These are phyloP conservation scores for Elachura formosa DNA, from an alignment of 2,113 vertebrate species.

Conservation along the genomic window DNA sequence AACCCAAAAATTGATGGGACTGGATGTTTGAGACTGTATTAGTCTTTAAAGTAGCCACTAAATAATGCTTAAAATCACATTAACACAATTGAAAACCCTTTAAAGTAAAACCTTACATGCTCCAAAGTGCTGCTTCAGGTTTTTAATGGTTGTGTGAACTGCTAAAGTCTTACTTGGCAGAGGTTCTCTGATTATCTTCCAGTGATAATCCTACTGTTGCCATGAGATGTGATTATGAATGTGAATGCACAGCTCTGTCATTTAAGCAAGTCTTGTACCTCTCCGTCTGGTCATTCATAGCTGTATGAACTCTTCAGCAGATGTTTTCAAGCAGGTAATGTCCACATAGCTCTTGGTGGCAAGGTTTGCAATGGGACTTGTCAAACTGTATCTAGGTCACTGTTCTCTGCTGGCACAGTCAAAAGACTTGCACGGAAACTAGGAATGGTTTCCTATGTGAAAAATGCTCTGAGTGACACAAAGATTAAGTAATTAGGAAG, in stretches of 20 bases:
- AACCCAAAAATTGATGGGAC: neutral
- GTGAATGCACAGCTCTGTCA: neutral
- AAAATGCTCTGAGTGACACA: neutral
- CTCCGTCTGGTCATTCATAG: neutral
- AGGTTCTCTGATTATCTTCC: neutral
- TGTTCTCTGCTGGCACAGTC: neutral
- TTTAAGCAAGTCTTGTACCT: neutral
- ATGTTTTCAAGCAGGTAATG: neutral
- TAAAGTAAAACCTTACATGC: neutral
- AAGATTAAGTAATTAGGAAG: neutral
- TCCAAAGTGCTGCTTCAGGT: neutral
- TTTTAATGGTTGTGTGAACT: neutral
- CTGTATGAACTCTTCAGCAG: neutral
- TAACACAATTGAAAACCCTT: neutral
- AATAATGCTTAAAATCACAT: conserved; percentile 26
- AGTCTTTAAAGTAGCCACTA: neutral
- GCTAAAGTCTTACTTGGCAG: neutral
- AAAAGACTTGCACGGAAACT: neutral
- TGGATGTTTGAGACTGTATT: neutral
- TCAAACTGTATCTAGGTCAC: fast-evolving
- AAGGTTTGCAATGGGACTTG: neutral
- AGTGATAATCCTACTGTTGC: neutral
- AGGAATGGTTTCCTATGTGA: neutral
- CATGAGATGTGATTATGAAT: neutral
- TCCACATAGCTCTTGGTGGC: neutral